Percentiles rank a stretch among this genome's conserved stretches.
These are phyloP conservation scores for Luehdorfia chinensis DNA, from an alignment of 1,140 invertebrate species.

Conservation along the genomic window DNA sequence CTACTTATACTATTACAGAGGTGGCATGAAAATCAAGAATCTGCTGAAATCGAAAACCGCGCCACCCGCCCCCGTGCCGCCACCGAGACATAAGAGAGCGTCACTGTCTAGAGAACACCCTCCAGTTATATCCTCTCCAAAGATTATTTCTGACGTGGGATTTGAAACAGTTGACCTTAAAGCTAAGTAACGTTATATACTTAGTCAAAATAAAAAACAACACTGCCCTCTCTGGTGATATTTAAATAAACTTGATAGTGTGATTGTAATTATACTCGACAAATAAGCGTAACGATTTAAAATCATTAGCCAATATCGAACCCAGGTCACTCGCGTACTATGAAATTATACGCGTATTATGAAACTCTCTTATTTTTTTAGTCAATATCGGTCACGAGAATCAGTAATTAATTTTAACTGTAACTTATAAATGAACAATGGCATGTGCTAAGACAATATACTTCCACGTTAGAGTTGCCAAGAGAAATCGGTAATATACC, in stretches of 20 bases:
- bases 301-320: too few species aligned
- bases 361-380: too few species aligned
- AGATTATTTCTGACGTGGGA: conserved; percentile 56
- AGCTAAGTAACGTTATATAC: conserved; percentile 50
- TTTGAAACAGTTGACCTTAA: conserved; percentile 68
- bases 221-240: conserved; percentile 46
- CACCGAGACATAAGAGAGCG: conserved; percentile 55
- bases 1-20: conserved; percentile 73
- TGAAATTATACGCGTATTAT: too few species aligned
- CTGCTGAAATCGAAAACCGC: conserved; percentile 54
- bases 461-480: too few species aligned
- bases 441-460: too few species aligned
- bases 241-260: conserved; percentile 14
- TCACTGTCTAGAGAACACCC: conserved; percentile 55
- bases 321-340: too few species aligned
- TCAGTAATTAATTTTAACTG: too few species aligned
- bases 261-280: conserved; percentile 26
- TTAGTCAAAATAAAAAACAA: conserved; percentile 22
- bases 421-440: too few species aligned
- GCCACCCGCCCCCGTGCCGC: conserved; percentile 50
- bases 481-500: too few species aligned
- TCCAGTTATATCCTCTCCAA: conserved; percentile 53
- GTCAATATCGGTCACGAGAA: too few species aligned
- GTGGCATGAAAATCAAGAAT: conserved; percentile 69
- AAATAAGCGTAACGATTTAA: too few species aligned